A percentile compares a stretch with the other conserved stretches of the same genome.
These are phyloP conservation scores for Bombus waltoni DNA, from an alignment of 1,140 invertebrate genomes.

Conservation along the genomic window DNA sequence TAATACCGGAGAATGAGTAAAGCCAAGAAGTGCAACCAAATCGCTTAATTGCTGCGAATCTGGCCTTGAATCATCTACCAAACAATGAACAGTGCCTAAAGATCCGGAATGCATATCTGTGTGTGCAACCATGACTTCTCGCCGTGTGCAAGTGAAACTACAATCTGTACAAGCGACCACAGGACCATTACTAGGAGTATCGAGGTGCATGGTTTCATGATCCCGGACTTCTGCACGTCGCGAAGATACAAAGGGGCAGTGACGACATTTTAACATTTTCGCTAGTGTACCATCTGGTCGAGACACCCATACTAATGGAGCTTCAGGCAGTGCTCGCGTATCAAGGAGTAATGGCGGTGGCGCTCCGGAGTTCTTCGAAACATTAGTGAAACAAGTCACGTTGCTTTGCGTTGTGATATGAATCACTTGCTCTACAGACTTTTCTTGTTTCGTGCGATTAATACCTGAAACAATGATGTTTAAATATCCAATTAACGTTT, in stretches of 20 bases:
- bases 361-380: slow-evolving; percentile 45
- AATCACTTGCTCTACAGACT: slow-evolving; percentile 48
- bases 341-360: slow-evolving; percentile 77
- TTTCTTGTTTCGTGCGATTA: slow-evolving; percentile 41
- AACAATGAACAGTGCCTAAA: slow-evolving; percentile 87
- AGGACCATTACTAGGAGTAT: slow-evolving; percentile 78
- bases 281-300: slow-evolving; percentile 86
- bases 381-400: slow-evolving; percentile 31
- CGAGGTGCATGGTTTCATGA: slow-evolving; percentile 92
- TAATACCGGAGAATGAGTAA: slow-evolving; percentile 66
- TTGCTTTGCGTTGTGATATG: slow-evolving; percentile 63
- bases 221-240: slow-evolving; percentile 91
- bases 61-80: slow-evolving; percentile 84
- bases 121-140: slow-evolving; percentile 89
- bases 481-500: not conserved
- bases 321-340: slow-evolving; percentile 81
- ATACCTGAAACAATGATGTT: slow-evolving; percentile 28
- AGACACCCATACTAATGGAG: slow-evolving; percentile 89
- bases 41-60: slow-evolving; percentile 88
- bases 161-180: slow-evolving; percentile 87
- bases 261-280: slow-evolving; percentile 93
- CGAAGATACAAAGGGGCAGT: slow-evolving; percentile 92
- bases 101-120: slow-evolving; percentile 89
- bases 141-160: slow-evolving; percentile 91
- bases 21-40: slow-evolving; percentile 77